phyloP scores from a whole-genome alignment of 2,888 invertebrate species.

The Spisula solida region DNA sequence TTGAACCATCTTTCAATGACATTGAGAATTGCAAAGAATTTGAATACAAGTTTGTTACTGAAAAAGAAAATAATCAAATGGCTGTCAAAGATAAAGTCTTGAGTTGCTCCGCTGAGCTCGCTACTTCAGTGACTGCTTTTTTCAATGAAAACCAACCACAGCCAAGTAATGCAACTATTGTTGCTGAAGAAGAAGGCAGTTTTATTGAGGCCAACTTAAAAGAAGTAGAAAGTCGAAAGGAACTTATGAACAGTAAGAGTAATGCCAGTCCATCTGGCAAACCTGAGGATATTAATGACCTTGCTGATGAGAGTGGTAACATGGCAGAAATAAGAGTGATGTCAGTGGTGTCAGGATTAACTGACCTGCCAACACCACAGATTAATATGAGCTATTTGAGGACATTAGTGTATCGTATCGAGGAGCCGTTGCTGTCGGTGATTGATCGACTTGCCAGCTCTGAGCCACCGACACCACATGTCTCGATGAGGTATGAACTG shows the following conservation, averaged over 20 bases:
- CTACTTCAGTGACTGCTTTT: background rate
- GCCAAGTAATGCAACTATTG: background rate
- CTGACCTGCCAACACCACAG: conserved; percentile 50
- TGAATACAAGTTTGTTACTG: background rate
- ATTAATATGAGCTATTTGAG: conserved; percentile 31
- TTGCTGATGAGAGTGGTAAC: background rate
- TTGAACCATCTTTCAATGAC: background rate
- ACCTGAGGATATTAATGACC: background rate
- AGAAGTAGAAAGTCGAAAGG: background rate
- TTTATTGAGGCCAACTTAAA: background rate
- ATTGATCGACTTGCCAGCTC: conserved; percentile 52
- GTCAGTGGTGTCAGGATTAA: conserved; percentile 7
- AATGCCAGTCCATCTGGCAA: background rate
- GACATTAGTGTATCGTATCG: conserved; percentile 26
- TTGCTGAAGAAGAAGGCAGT: background rate
- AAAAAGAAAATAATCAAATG: background rate
- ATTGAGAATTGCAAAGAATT: background rate
- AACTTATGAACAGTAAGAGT: background rate
- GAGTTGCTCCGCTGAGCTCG: background rate
- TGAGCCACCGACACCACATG: conserved; percentile 46
- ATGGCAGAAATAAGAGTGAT: conserved; percentile 9
- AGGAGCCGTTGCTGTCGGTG: conserved; percentile 44
- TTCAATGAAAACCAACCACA: background rate
- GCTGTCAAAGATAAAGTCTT: background rate
- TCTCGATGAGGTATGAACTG: conserved; percentile 65